A percentile compares a stretch with the other conserved stretches of the same genome.
Conservation (phyloP, 2,113 vertebrate species). For the Eira barbara region DNA sequence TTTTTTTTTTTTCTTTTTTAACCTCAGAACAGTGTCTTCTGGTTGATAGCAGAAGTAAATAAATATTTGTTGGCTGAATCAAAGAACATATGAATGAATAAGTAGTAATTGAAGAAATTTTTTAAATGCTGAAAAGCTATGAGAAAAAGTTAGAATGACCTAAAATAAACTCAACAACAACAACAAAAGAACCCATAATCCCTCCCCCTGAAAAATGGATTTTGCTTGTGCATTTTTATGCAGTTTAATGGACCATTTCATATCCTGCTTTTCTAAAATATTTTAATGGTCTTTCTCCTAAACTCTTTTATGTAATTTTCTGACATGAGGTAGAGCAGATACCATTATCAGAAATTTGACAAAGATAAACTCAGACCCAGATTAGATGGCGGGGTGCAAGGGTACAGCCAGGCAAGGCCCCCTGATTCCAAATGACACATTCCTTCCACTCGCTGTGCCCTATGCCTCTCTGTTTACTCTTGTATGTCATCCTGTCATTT, state of each 20-base stretch:
- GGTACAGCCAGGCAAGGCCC: not conserved
- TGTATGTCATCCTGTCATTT: not conserved
- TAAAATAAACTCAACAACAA: not conserved
- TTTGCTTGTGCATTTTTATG: not conserved
- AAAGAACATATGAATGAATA: not conserved
- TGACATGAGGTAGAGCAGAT: not conserved
- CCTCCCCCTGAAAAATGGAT: not conserved
- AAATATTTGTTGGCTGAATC: not conserved
- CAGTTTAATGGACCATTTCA: not conserved
- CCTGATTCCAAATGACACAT: not conserved
- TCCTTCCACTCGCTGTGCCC: not conserved
- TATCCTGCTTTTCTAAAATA: not conserved
- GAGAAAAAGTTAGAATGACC: not conserved
- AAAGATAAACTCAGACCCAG: not conserved
- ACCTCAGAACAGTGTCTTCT: not conserved
- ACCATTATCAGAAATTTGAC: not conserved
- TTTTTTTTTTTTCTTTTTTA: not conserved
- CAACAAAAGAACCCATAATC: not conserved
- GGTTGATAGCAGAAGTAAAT: not conserved
- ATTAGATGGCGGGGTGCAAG: not conserved
- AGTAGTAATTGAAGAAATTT: not conserved
- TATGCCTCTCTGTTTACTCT: not conserved
- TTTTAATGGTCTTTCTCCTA: not conserved
- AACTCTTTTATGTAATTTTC: not conserved
- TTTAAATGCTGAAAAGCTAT: not conserved